Base-by-base conservation (phyloP, 2,797 vertebrate genomes). In the Myripristis jacobus region DNA sequence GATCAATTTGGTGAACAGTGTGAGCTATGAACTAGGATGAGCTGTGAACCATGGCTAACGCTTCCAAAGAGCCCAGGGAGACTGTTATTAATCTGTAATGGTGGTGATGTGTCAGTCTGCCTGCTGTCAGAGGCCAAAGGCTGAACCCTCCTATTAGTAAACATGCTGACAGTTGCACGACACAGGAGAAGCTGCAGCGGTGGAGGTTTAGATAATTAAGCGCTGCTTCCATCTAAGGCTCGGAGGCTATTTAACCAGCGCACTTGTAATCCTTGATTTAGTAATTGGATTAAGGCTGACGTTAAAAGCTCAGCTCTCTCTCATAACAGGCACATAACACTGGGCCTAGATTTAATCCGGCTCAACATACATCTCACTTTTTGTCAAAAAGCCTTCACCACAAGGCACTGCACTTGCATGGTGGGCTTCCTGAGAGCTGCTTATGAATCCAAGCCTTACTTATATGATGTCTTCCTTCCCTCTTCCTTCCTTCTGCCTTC, bases 211-310 rank as follows among this genome's bases (percentile, higher is more conserved):
- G 69, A 58, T 58, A 59, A 62, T 58, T 27, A 62, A 70, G 43
- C 0, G 1, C 44, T 5, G 41, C 54, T 56, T 54, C 56, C 13
- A 57, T 71, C 48, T 44, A 57, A 82, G 76, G 41, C 64, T 61
- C 46, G 36, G 21, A 19, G 25, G 51, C 70, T 58, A 36, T 79
- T 76, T 70, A 69, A 69, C 62, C 51, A 72, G 82, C 61, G 41
- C 31, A 22, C 46, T 70, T 80, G 62, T 84, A 81, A 88, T 88
- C 85, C 86, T 55, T 46, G 65, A 75, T 88, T 86, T 82, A 80
- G 74, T 75, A 70, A 80, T 72, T 31, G 70, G 77, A 88, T 86
- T 86, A 75, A 54, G 38, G 36, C 54, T 74, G 75, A 79, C 55
- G 58, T 77, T 78, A 72, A 84, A 66, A 77, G 69, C 72, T 82